phyloP scores from a whole-genome alignment of 2,888 invertebrate species.

The Hirtodrosophila confusa region DNA sequence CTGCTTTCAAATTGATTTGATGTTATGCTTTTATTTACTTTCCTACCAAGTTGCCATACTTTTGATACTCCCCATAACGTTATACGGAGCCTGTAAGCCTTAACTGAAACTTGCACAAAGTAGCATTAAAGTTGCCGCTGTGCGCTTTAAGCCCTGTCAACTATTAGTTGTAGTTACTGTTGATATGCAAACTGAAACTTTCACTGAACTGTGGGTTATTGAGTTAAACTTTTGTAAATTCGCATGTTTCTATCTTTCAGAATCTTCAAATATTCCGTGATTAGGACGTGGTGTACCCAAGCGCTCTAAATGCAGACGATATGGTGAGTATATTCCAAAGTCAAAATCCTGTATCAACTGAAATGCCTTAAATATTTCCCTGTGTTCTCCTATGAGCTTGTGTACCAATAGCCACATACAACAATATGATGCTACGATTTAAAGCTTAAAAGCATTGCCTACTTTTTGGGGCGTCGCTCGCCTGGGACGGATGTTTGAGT shows the following conservation, averaged over 20 bases:
- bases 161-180: constrained; percentile 19
- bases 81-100: constrained; percentile 43
- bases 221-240: constrained; percentile 12
- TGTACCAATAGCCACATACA: background rate
- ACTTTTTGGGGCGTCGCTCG: constrained; percentile 25
- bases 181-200: constrained; percentile 23
- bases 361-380: no score
- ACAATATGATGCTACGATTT: constrained; percentile 5
- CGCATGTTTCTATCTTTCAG: constrained; percentile 69
- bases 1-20: constrained; percentile 67
- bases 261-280: constrained; percentile 80
- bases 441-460: constrained; percentile 38
- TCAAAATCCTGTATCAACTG: constrained; percentile 4
- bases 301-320: constrained; percentile 84
- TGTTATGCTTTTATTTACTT: constrained; percentile 41
- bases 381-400: constrained; percentile 2
- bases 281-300: constrained; percentile 85
- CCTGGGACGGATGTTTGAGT: constrained; percentile 1
- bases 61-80: constrained; percentile 38
- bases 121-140: constrained; percentile 44
- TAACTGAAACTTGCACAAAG: constrained; percentile 26
- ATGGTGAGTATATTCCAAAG: constrained; percentile 78
- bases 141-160: constrained; percentile 30
- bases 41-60: constrained; percentile 22
- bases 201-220: constrained; percentile 1